phyloP scores from a whole-genome alignment of 2,888 invertebrate species.

The Hemithea aestivaria region DNA sequence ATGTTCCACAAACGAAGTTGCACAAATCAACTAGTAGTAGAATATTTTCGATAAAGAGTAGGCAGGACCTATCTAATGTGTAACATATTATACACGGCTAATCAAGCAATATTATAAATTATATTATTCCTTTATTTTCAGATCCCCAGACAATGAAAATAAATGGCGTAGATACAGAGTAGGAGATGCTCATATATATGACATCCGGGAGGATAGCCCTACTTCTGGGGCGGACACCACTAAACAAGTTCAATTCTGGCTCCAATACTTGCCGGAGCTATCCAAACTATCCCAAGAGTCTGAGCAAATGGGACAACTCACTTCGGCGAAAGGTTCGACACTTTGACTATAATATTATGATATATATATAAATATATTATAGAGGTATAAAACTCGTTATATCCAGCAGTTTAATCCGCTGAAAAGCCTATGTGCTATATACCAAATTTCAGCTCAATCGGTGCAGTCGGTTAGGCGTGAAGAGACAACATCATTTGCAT shows the following conservation, averaged over 20 bases:
- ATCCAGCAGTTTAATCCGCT: no score
- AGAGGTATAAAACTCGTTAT: no score
- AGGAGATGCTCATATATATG: conserved; percentile 69
- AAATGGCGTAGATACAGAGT: conserved; percentile 81
- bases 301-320: conserved; percentile 52
- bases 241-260: conserved; percentile 60
- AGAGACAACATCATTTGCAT: no score
- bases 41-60: no score
- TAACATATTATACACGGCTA: background rate
- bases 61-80: no score
- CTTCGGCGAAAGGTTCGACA: conserved; percentile 49
- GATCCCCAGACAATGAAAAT: conserved; percentile 78
- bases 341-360: no score
- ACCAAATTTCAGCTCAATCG: no score
- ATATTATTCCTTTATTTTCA: conserved; percentile 36
- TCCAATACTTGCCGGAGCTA: conserved; percentile 65
- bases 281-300: conserved; percentile 36
- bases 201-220: conserved; percentile 45
- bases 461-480: no score
- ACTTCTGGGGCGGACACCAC: conserved; percentile 28
- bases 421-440: no score
- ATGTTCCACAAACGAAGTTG: no score
- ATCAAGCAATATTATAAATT: background rate
- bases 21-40: no score
- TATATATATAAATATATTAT: no score